phyloP scores from a whole-genome alignment of 2,888 invertebrate species.

The Drosophila anomalipes region DNA sequence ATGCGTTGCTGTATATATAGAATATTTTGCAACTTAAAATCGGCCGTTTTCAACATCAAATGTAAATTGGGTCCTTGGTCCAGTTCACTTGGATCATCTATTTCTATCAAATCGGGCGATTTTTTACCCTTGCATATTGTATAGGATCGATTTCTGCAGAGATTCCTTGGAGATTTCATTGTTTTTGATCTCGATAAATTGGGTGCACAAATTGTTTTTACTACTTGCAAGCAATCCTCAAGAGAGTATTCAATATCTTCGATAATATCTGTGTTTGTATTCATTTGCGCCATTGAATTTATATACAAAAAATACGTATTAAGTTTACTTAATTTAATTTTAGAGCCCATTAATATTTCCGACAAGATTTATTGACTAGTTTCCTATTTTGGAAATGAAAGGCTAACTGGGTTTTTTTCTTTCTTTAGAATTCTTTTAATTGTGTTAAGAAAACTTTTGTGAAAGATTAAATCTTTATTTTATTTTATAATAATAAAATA shows the following conservation, averaged over 20 bases:
- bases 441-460: neutral
- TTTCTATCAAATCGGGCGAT: slow-evolving; percentile 9
- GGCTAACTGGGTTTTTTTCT: neutral
- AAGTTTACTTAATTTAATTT: neutral
- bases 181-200: neutral
- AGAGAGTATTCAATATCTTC: slow-evolving; percentile 30
- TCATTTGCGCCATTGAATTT: neutral
- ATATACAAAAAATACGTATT: neutral
- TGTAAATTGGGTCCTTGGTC: neutral
- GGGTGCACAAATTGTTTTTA: slow-evolving; percentile 17
- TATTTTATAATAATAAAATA: too few relatives aligned
- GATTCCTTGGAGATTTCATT: neutral
- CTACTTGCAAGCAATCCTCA: slow-evolving; percentile 9
- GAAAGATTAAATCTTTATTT: too few relatives aligned
- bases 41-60: neutral
- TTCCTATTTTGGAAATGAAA: neutral
- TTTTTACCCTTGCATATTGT: slow-evolving; percentile 35
- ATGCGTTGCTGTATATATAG: slow-evolving; percentile 39
- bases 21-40: slow-evolving; percentile 25
- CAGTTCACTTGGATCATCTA: neutral
- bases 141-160: slow-evolving; percentile 28
- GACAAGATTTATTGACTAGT: neutral
- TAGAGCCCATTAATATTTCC: neutral
- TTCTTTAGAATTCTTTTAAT: neutral
- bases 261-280: neutral